Evolutionary conservation across 2,113 vertebrate genomes (phyloP).

Genomic region (Sminthopsis crassicaudata): DNA sequence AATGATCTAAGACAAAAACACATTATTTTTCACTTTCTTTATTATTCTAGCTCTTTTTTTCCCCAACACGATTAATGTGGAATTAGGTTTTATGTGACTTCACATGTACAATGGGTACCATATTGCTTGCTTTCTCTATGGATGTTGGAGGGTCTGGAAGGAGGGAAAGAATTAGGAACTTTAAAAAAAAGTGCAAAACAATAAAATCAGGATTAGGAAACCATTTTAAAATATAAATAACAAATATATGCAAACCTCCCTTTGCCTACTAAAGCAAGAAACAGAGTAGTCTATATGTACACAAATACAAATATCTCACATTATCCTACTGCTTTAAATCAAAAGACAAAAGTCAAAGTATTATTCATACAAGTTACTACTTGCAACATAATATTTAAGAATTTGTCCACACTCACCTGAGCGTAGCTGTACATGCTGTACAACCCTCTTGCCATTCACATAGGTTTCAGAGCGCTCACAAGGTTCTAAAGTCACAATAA

Average conservation of each 20-base stretch:
- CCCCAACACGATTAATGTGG: not conserved
- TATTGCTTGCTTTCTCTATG: not conserved
- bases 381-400: not conserved
- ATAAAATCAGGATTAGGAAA: not conserved
- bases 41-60: not conserved
- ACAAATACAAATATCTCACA: not conserved
- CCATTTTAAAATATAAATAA: not conserved
- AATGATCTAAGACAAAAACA: not conserved
- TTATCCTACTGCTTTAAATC: not conserved
- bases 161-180: not conserved
- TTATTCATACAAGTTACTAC: not conserved
- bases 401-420: slow-evolving; percentile 88
- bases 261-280: slow-evolving; percentile 27
- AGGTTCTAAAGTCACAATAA: slow-evolving; percentile 95
- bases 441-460: slow-evolving; percentile 97
- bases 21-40: not conserved
- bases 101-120: not conserved
- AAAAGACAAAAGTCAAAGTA: not conserved
- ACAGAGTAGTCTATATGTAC: not conserved
- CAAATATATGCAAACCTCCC: not conserved
- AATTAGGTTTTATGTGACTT: not conserved
- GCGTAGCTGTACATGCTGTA: slow-evolving; percentile 93
- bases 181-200: not conserved
- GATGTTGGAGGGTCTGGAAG: not conserved
- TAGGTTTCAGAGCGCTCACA: slow-evolving; percentile 98